Evolutionary conservation across 2,797 vertebrate species (phyloP).

Genomic region (Rhinatrema bivittatum): DNA sequence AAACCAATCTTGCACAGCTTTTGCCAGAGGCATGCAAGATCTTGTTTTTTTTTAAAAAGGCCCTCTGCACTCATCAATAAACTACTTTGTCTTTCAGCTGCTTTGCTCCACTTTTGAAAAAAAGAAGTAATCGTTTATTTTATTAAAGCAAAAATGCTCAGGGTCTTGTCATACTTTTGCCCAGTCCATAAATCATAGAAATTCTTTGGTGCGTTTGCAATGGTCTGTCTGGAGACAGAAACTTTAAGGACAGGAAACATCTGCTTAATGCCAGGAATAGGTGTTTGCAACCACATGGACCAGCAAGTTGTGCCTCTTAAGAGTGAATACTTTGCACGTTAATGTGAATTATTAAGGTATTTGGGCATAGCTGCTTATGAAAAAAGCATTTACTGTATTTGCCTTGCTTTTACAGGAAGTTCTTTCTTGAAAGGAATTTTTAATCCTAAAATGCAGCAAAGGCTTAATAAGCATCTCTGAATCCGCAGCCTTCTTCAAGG

Average conservation of each 20-base stretch:
- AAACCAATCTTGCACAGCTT: too few species aligned
- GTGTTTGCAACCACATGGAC: background rate
- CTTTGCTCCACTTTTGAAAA: too few species aligned
- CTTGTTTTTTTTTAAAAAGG: too few species aligned
- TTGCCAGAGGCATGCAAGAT: too few species aligned
- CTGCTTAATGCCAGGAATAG: background rate
- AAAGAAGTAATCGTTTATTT: too few species aligned
- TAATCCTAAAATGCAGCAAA: constrained; percentile 13
- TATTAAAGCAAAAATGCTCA: too few species aligned
- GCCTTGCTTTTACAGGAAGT: constrained; percentile 8
- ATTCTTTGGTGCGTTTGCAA: background rate
- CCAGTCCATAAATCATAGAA: background rate
- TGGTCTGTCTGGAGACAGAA: background rate
- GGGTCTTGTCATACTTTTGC: too few species aligned
- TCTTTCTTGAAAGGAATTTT: constrained; percentile 22
- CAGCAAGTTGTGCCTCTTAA: background rate
- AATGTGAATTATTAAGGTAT: background rate
- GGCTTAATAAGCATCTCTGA: constrained; percentile 24
- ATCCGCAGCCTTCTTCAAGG: constrained; percentile 17
- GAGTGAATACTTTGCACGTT: too few species aligned
- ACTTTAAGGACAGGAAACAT: fast-evolving
- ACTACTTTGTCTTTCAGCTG: too few species aligned
- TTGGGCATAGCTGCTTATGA: background rate
- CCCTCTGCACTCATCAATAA: too few species aligned
- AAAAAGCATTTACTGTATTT: constrained; percentile 9